Percentiles rank a stretch among this genome's conserved stretches.
These are phyloP conservation scores for Sphaeridia pumilis DNA, from an alignment of 2,888 invertebrate species.

Conservation along the genomic window DNA sequence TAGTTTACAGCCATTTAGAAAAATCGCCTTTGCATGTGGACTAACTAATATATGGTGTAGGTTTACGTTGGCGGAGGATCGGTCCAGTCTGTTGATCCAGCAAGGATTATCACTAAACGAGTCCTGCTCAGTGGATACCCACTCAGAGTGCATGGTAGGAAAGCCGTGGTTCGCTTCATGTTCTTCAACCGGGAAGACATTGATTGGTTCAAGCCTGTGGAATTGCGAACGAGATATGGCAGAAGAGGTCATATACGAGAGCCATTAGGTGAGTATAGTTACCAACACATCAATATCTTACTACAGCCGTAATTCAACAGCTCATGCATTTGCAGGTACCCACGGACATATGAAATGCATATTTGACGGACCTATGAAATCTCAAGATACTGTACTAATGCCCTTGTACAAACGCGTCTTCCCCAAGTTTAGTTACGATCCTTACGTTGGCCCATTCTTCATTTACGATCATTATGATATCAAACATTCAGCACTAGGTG, in stretches of 20 bases:
- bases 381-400: slow-evolving; percentile 86
- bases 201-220: slow-evolving; percentile 86
- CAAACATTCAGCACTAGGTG: slow-evolving; percentile 1
- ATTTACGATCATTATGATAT: slow-evolving; percentile 22
- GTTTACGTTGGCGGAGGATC: slow-evolving; percentile 78
- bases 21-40: neutral
- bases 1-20: no score
- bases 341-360: slow-evolving; percentile 99
- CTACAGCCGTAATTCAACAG: no score
- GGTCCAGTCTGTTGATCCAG: slow-evolving; percentile 77
- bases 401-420: slow-evolving; percentile 91
- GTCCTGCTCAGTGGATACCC: slow-evolving; percentile 81
- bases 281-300: neutral
- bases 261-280: slow-evolving; percentile 71
- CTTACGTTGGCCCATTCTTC: slow-evolving; percentile 36
- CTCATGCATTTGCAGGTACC: slow-evolving; percentile 55
- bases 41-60: slow-evolving; percentile 41
- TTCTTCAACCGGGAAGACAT: slow-evolving; percentile 97
- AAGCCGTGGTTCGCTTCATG: slow-evolving; percentile 92
- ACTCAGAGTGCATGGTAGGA: slow-evolving; percentile 64
- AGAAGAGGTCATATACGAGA: slow-evolving; percentile 91
- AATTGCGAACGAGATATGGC: slow-evolving; percentile 84
- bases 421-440: slow-evolving; percentile 90
- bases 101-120: slow-evolving; percentile 78
- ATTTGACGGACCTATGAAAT: slow-evolving; percentile 89